Base-by-base conservation (phyloP, 2,797 vertebrate species). In the Nyctibius grandis region DNA sequence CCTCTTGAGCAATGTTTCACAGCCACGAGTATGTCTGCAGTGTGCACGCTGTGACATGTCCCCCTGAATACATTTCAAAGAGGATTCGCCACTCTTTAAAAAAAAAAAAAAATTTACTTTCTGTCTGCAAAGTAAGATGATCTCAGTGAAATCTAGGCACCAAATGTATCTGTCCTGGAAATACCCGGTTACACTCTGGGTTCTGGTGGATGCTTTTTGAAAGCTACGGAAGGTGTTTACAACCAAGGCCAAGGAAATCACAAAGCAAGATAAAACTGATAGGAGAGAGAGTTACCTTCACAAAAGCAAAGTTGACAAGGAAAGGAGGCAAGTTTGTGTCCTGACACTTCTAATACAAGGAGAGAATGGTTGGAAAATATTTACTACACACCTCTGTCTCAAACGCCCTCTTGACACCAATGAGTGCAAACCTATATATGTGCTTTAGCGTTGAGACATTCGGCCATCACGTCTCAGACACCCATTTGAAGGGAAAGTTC, bases 401-500 rank as follows among this genome's bases (percentile, higher is more conserved):
- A 70, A 3, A 44, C 4, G 1, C 15, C 28, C 33, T 79, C 28
- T 74, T 17, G 61, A 57, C 44, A 63, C 4, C 48, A 44, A 15
- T 33, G 28, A 45, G 31, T 33, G 25, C 1, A 3, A 64, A 76
- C 10, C 11, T 57, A 3, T 21, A 2, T 40, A 19, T 19, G 28
- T 61, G 31, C 29, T 45, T 88, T 72, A 56, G 9, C 36, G 17
- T 40, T 76, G 26, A 84, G 50, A 40, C 6, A 12, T 70, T 91
- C 4, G 6, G 16, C 47, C 50, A 59, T 76, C 45, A 11, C 3
- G 0, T 44, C 65, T 88, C 59, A 67, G 25, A 33, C 34, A 83
- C 29, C 31, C n/a, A 31, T 82, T 53, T 70, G 80, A 91, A 93
- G 51, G 54, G 85, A 88, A 91, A 77, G 87, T 83, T 94, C 81